Conservation (phyloP, 2,888 invertebrate species). For the Hirtodrosophila histrioides region DNA sequence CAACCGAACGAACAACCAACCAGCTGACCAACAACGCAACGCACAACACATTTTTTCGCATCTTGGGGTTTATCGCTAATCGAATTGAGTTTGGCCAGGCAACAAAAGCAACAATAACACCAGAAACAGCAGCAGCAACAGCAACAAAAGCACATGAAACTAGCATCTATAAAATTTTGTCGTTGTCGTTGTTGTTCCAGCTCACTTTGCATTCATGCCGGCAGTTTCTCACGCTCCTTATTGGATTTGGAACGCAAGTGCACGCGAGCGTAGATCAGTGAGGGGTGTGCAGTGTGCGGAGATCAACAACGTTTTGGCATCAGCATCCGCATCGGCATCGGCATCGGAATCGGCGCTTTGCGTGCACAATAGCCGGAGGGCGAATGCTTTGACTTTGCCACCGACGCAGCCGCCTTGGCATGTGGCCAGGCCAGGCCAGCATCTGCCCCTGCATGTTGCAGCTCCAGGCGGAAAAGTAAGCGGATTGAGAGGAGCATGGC, state of each 20-base stretch:
- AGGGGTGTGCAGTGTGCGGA: slow-evolving; percentile 20
- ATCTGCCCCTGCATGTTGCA: slow-evolving; percentile 3
- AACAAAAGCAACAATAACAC: slow-evolving; percentile 12
- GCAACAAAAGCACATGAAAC: slow-evolving; percentile 32
- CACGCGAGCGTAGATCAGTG: slow-evolving; percentile 64
- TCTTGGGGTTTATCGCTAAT: slow-evolving; percentile 72
- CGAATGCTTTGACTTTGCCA: slow-evolving; percentile 68
- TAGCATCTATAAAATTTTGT: slow-evolving; percentile 72
- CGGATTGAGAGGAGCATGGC: slow-evolving; percentile 31
- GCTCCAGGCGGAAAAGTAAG: slow-evolving; percentile 42
- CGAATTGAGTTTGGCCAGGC: slow-evolving; percentile 58
- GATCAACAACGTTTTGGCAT: slow-evolving; percentile 42
- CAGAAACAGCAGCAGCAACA: slow-evolving; percentile 11
- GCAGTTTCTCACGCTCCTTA: slow-evolving; percentile 82
- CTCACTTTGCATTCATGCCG: slow-evolving; percentile 72
- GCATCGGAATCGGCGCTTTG: slow-evolving; percentile 47
- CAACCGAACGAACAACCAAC: slow-evolving; percentile 46
- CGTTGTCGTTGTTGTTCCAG: slow-evolving; percentile 50
- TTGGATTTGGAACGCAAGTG: slow-evolving; percentile 79
- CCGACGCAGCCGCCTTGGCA: slow-evolving; percentile 68
- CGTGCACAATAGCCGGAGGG: slow-evolving; percentile 68
- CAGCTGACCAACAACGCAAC: slow-evolving; percentile 33
- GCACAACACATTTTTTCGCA: slow-evolving; percentile 61
- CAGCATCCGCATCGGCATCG: slow-evolving; percentile 31
- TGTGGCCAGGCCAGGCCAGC: slow-evolving; percentile 37